Evolutionary conservation across 1,140 invertebrate genomes (phyloP).

Genomic region (Procambarus clarkii): DNA sequence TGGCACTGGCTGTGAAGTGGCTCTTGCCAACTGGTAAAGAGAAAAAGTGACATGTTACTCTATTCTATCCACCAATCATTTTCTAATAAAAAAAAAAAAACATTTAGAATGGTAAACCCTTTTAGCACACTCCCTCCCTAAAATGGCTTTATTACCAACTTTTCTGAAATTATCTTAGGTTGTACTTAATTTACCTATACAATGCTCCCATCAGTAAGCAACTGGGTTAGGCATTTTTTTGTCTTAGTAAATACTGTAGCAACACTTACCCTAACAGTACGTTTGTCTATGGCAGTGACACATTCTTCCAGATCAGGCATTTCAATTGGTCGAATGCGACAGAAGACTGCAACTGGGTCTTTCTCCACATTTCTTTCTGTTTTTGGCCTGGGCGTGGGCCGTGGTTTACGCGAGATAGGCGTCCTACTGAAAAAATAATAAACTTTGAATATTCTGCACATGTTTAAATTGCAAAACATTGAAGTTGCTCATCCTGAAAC

Average conservation of each 20-base stretch:
- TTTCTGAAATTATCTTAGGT: too few species aligned
- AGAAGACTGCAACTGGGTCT: slow-evolving; percentile 91
- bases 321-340: slow-evolving; percentile 86
- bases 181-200: not conserved
- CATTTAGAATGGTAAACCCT: too few species aligned
- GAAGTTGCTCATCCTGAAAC: not conserved
- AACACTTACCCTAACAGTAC: slow-evolving; percentile 83
- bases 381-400: slow-evolving; percentile 32
- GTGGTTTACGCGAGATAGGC: slow-evolving; percentile 12
- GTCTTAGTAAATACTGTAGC: too few species aligned
- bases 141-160: too few species aligned
- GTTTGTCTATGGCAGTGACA: slow-evolving; percentile 84
- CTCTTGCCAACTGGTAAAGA: too few species aligned
- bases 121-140: too few species aligned
- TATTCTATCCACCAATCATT: too few species aligned
- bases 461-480: not conserved
- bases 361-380: slow-evolving; percentile 45
- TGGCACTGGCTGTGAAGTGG: too few species aligned
- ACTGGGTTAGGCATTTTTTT: too few species aligned
- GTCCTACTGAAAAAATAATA: not conserved
- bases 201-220: too few species aligned
- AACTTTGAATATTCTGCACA: not conserved
- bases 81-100: too few species aligned
- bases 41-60: too few species aligned
- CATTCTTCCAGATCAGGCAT: slow-evolving; percentile 82